A percentile compares a stretch with the other conserved stretches of the same genome.
Evolutionary conservation across 1,140 invertebrate genomes (phyloP).

Genomic region (Heterodera schachtii): DNA sequence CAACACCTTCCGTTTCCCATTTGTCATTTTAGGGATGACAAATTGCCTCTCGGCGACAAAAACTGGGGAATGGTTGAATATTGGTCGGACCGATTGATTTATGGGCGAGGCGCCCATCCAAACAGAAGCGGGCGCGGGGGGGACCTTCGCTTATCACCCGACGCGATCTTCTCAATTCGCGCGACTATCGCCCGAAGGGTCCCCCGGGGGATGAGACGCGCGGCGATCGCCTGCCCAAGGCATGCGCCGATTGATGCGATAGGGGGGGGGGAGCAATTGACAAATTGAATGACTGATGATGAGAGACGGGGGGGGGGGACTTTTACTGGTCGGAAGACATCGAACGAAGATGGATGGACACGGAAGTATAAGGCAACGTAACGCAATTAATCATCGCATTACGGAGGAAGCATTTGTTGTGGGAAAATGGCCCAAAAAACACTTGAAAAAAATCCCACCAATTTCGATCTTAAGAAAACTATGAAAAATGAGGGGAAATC

Average conservation of each 20-base stretch:
- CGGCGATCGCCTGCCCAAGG: not conserved
- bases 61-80: slow-evolving; percentile 13
- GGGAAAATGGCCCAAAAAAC: not conserved
- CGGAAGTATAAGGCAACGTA: not conserved
- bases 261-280: not conserved
- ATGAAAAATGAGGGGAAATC: not conserved
- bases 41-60: slow-evolving; percentile 20
- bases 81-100: slow-evolving; percentile 8
- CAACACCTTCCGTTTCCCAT: slow-evolving; percentile 27
- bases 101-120: not conserved
- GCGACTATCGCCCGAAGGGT: not conserved
- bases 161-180: slow-evolving; percentile 11
- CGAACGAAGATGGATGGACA: not conserved
- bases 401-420: not conserved
- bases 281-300: not conserved
- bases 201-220: not conserved
- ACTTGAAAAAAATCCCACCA: too few relatives aligned
- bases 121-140: not conserved
- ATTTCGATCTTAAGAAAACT: too few relatives aligned
- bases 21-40: not conserved
- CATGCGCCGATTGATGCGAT: not conserved
- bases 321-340: not conserved
- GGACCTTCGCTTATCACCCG: slow-evolving; percentile 9
- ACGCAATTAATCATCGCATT: not conserved
- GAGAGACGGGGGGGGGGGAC: not conserved